A percentile compares a stretch with the other conserved stretches of the same genome.
phyloP scores from a whole-genome alignment of 2,888 invertebrate genomes.

The Chrysopilus asiliformis region DNA sequence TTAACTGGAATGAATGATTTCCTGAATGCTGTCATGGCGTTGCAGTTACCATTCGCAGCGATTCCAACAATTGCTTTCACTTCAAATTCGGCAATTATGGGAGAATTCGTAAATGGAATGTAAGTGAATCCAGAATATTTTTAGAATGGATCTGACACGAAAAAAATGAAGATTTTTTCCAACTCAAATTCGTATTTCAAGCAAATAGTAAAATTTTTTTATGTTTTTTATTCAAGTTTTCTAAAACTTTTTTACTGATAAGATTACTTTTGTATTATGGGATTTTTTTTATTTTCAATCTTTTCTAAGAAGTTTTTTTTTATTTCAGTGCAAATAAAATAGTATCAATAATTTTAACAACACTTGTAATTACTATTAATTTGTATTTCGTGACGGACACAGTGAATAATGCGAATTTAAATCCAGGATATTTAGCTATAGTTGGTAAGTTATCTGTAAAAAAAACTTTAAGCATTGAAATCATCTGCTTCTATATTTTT shows the following conservation, averaged over 20 bases:
- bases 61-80: slow-evolving; percentile 80
- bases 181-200: too few species aligned
- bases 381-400: slow-evolving; percentile 59
- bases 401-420: slow-evolving; percentile 37
- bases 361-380: slow-evolving; percentile 64
- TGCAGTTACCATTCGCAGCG: slow-evolving; percentile 78
- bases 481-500: slow-evolving; percentile 8
- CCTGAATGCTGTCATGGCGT: slow-evolving; percentile 73
- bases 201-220: too few species aligned
- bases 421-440: slow-evolving; percentile 36
- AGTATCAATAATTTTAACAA: slow-evolving; percentile 49
- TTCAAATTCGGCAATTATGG: slow-evolving; percentile 65
- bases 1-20: slow-evolving; percentile 72
- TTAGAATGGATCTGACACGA: too few species aligned
- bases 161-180: too few species aligned
- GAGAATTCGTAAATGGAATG: slow-evolving; percentile 69
- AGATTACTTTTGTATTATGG: background rate
- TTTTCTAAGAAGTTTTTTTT: slow-evolving; percentile 2
- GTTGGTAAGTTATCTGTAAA: slow-evolving; percentile 27
- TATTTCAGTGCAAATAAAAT: slow-evolving; percentile 52
- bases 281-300: background rate
- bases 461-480: background rate
- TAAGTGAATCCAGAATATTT: too few species aligned
- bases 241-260: background rate
- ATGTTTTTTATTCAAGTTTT: slow-evolving; percentile 1